Base-by-base conservation (phyloP, 1,140 invertebrate species). In the Anoplolepis gracilipes region DNA sequence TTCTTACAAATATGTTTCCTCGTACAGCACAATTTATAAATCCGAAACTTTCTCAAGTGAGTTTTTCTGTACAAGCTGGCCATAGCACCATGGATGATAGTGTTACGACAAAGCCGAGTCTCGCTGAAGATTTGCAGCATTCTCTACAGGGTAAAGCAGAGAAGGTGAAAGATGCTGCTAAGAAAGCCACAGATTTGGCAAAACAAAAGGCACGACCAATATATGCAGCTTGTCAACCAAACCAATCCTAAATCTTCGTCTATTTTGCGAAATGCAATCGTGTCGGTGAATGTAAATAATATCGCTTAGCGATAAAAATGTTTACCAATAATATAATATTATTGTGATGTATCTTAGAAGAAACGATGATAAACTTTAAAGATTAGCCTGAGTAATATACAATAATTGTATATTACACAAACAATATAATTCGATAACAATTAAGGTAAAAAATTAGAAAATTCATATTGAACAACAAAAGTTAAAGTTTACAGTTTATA, bases 151-250 rank as follows among this genome's bases (percentile, higher is more conserved):
- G 95, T 22, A 97, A 95, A 89, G 96, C 96, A 2, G 96, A 96
- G 36, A 96, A 96, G 72, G 95, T 98, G 89, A 97, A 97, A 92
- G 97, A 96, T 59, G 97, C 96, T 2, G 97, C 97, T 0, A 97
- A 97, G 90, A 96, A 97, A 91, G 97, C 97, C 16, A 97, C 97
- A 30, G 97, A 97, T 93, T 95, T 97, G 61, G 97, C 97, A 49
- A 98, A 97, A 91, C 95, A 96, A 86, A 97, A 96, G 88, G 96
- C 97, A 22, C 95, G 94, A 84, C 96, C 96, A 25, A 95, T 97
- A 85, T 96, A 96, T 90, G 96, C 94, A 16, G 93, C 95, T 10
- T 95, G 95, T 85, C 95, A 96, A 82, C 92, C 95, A 4, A 95
- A 95, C 85, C 94, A 96, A 76, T 95, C 94, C 6, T 96, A 95